Conservation (phyloP, 2,113 vertebrate species). For the Nothobranchius kuhntae region DNA sequence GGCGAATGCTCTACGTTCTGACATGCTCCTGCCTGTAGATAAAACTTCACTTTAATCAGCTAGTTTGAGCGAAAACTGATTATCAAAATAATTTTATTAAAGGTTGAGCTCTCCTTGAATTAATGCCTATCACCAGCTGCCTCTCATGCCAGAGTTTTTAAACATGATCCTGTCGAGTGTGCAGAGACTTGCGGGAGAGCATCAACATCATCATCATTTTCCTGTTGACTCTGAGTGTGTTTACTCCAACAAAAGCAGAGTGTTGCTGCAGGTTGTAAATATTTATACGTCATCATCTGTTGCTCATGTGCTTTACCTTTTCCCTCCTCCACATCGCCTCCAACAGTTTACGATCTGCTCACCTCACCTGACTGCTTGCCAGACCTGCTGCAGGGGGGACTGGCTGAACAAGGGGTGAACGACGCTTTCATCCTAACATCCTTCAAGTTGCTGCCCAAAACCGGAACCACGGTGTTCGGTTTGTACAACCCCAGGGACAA, state of each 20-base stretch:
- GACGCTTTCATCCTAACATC: conserved; percentile 89
- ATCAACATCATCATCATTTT: conserved; percentile 40
- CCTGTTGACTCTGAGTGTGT: conserved; percentile 39
- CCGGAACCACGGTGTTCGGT: conserved; percentile 86
- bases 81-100: no score
- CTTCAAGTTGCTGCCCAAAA: conserved; percentile 90
- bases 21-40: neutral
- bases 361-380: conserved; percentile 87
- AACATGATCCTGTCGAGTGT: conserved; percentile 28
- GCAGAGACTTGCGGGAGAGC: conserved; percentile 26
- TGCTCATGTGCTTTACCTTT: conserved; percentile 27
- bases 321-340: conserved; percentile 31
- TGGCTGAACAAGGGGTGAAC: conserved; percentile 83
- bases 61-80: neutral
- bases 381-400: conserved; percentile 83
- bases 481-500: conserved; percentile 89
- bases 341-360: conserved; percentile 92
- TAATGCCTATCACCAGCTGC: no score
- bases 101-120: no score
- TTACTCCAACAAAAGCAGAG: conserved; percentile 32
- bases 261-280: conserved; percentile 42
- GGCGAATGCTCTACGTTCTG: conserved; percentile 15
- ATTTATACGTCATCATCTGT: conserved; percentile 48
- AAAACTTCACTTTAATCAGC: neutral
- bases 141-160: no score